Conservation (phyloP, 2,797 vertebrate genomes). For the Orestias chungarensis region DNA sequence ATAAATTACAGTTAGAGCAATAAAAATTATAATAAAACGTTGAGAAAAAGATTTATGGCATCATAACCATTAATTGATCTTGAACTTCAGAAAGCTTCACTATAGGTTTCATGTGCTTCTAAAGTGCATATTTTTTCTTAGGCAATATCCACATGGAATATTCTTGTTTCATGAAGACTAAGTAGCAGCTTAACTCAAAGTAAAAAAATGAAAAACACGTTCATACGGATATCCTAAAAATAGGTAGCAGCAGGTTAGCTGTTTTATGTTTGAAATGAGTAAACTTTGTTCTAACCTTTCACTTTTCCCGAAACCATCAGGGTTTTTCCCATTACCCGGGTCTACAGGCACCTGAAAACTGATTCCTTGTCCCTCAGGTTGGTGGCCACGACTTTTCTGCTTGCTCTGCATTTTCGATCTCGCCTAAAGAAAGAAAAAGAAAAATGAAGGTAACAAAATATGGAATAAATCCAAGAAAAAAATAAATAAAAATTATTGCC, state of each 20-base stretch:
- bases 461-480: neutral
- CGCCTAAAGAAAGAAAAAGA: slow-evolving; percentile 35
- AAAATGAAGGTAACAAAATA: neutral
- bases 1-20: neutral
- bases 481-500: no score
- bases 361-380: slow-evolving; percentile 19
- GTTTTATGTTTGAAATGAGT: slow-evolving; percentile 7
- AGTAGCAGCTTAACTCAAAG: neutral
- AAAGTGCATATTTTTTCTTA: neutral
- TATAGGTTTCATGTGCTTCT: neutral
- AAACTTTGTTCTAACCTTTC: slow-evolving; percentile 63
- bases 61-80: neutral
- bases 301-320: slow-evolving; percentile 33
- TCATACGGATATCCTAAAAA: neutral
- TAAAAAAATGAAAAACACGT: slow-evolving; percentile 14
- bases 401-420: slow-evolving; percentile 61
- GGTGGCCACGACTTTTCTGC: slow-evolving; percentile 44
- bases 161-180: neutral
- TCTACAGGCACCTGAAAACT: neutral
- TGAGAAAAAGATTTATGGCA: slow-evolving; percentile 10
- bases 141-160: neutral
- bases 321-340: slow-evolving; percentile 31
- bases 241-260: slow-evolving; percentile 1
- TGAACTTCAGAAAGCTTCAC: neutral
- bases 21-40: slow-evolving; percentile 7